Conservation (phyloP, 2,113 vertebrate species). For the Onychostoma macrolepis region DNA sequence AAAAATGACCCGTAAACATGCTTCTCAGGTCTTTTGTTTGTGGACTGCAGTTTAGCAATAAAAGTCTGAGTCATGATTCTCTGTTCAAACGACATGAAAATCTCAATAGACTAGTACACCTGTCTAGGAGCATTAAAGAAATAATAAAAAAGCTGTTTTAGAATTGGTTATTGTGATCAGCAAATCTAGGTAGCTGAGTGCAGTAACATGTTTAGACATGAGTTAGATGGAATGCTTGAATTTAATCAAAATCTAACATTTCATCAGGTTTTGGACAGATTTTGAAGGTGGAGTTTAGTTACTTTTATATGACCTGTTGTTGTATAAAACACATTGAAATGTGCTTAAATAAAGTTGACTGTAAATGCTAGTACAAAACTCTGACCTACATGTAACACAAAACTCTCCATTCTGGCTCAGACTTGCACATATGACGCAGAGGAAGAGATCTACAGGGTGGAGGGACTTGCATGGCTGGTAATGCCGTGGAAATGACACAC, state of each 20-base stretch:
- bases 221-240: no score
- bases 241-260: neutral
- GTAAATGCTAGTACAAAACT: neutral
- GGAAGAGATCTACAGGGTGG: constrained; percentile 18
- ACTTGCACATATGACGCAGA: constrained; percentile 29
- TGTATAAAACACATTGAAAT: neutral
- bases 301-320: neutral
- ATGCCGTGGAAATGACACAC: neutral
- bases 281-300: neutral
- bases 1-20: neutral
- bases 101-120: neutral
- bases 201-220: neutral
- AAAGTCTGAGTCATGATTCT: neutral
- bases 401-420: constrained; percentile 28
- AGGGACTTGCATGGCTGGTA: neutral
- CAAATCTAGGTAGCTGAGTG: neutral
- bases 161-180: neutral
- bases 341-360: neutral
- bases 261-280: neutral
- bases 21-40: neutral
- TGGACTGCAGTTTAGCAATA: neutral
- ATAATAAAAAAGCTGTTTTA: neutral
- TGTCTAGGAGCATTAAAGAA: neutral
- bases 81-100: neutral
- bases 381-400: constrained; percentile 7